These are phyloP conservation scores for Smittia sp. DNA, from an alignment of 2,888 invertebrate species.

Conservation along the genomic window DNA sequence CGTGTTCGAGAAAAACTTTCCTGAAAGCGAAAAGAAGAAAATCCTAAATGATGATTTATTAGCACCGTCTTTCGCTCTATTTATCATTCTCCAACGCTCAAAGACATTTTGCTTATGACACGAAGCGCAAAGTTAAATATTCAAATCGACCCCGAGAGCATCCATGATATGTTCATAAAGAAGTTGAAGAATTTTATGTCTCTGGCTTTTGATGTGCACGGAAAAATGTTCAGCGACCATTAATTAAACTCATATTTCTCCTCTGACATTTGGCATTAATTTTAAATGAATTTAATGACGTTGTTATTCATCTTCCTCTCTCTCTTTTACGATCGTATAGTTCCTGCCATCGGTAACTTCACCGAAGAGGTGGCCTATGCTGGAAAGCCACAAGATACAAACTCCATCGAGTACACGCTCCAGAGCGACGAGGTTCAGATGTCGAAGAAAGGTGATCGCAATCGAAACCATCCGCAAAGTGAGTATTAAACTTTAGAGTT, in stretches of 20 bases:
- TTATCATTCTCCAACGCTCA: no score
- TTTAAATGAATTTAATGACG: slow-evolving; percentile 10
- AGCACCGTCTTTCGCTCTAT: no score
- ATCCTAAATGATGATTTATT: no score
- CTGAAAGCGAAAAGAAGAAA: no score
- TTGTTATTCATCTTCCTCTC: neutral
- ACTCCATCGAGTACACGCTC: slow-evolving; percentile 62
- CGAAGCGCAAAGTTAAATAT: neutral
- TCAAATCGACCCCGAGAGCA: slow-evolving; percentile 12
- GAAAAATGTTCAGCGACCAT: neutral
- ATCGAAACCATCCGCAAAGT: slow-evolving; percentile 51
- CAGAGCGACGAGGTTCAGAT: slow-evolving; percentile 68
- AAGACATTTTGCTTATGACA: neutral
- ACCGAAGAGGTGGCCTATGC: slow-evolving; percentile 60
- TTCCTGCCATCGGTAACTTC: slow-evolving; percentile 61
- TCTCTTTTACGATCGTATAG: slow-evolving; percentile 49
- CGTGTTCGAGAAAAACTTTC: no score
- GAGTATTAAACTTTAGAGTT: slow-evolving; percentile 43
- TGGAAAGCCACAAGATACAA: slow-evolving; percentile 53
- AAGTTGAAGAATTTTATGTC: no score
- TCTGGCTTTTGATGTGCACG: no score
- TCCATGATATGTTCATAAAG: slow-evolving; percentile 11
- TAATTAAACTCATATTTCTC: slow-evolving; percentile 17
- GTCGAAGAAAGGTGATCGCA: slow-evolving; percentile 57
- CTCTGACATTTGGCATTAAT: slow-evolving; percentile 7